Evolutionary conservation across 2,888 invertebrate species (phyloP), one percentile per base, ranked within the genome.

Genomic region (Anthrax anthrax): DNA sequence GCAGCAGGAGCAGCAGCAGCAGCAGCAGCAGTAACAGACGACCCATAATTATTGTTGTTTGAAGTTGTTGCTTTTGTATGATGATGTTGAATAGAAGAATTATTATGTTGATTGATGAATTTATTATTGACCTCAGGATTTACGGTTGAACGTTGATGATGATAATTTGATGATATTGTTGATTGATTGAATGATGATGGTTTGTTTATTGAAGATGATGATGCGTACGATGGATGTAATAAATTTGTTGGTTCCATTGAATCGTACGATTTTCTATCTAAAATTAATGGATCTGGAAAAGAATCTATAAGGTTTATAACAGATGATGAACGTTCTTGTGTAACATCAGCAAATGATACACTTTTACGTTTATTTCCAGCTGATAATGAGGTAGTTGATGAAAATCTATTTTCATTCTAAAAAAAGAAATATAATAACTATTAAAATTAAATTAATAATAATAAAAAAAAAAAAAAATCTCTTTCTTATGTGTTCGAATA

Each of bases 131-230:
- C n/a, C n/a, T n/a, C n/a, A n/a, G n/a, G n/a, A n/a, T n/a, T n/a
- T n/a, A n/a, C 37, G 8, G 34, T 44, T 39, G 32, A 29, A 32
- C n/a, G 40, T 45, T 18, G 45, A 41, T 45, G 36, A 41, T 34
- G 13, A 18, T 36, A 23, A 40, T 16, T n/a, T 10, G 37, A 27
- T 46, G 19, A 29, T n/a, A 41, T n/a, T n/a, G 29, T 23, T 39
- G 39, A 37, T 44, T 36, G 23, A 34, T 23, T 36, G 46, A 27
- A 27, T 27, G 18, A 27, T 18, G n/a, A n/a, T 23, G n/a, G 46
- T 37, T 36, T 43, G 46, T 49, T 49, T 46, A 46, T 46, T 47
- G 44, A 16, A 40, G 50, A 37, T 37, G 16, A 42, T 39, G 43
- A 39, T 18, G 42, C 36, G 17, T 23, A 29, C 39, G 37, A 47